Evolutionary conservation across 1,140 invertebrate species (phyloP), one percentile per base, ranked within the genome.

Genomic region (Bathynomus jamesi): DNA sequence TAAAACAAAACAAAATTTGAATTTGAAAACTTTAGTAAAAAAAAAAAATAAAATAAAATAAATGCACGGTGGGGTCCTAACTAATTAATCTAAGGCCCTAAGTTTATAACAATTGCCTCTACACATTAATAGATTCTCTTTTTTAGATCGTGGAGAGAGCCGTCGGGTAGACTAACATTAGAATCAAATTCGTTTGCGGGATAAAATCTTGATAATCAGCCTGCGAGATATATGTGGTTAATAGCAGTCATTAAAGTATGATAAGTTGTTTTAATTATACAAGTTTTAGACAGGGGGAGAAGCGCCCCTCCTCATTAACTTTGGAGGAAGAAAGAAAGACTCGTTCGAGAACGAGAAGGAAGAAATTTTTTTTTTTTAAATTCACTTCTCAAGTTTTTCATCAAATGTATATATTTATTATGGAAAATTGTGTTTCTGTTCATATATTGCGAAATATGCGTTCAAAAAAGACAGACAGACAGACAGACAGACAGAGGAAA

Each of bases 191-290:
- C 32, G 7, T 40, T 17, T 40, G 17, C 32, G 32, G 32, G 32
- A 7, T 17, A 8, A 40, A 40, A 40, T 8, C 32, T 40, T 40
- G 32, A 40, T 40, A 40, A 40, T 40, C 32, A 40, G 32, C 32
- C 32, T 40, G 7, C 17, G 32, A 40, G 32, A 40, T 40, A 40
- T 40, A 40, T 40, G 32, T 67, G 65, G 71, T 67, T 72, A 72
- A 72, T 72, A 72, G 71, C 65, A 25, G 71, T 40, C 65, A 72
- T 72, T 72, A 72, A 72, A 72, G 29, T 53, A 72, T 72, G 71
- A 72, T 72, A 62, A 72, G 65, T 72, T 65, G 53, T 28, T 65
- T 65, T 72, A 72, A 72, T 72, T 72, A 72, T 63, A 72, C 53
- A 72, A 72, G 71, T 68, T 72, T 71, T 61, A 29, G 71, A 30